Base-by-base conservation (phyloP, 2,113 vertebrate species). In the Atlantisia rogersi region DNA sequence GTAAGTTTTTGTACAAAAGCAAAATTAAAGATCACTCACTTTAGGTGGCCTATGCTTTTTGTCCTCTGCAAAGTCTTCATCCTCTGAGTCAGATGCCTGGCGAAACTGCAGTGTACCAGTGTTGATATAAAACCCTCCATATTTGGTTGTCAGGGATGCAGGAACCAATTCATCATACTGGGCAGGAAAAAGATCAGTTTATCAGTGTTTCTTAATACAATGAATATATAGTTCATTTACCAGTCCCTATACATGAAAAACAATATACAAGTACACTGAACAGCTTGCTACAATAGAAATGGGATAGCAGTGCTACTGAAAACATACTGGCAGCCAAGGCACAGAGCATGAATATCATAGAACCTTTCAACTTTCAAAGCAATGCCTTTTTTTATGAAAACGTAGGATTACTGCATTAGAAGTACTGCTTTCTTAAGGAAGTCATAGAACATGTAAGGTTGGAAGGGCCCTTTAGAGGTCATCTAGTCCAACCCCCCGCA, bases 81-180 rank as follows among this genome's bases (percentile, higher is more conserved):
- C 99, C 95, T 99, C 99, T 2, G 99, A 99, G 74, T 99, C 99
- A 1, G 99, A 99, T 16, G 99, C 98, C 22, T 99, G 97, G 78
- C 99, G 99, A 98, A 99, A 99, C 97, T 99, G 99, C 94, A 99
- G 97, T 2, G 99, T 99, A 44, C 99, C 99, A 20, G 99, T 99
- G 97, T 99, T 99, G 97, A 99, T 99, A 96, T 99, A 99, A 98
- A 99, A 99, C 25, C 99, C 99, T 95, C 99, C 99, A 4, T 99
- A 99, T 96, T 99, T 99, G 42, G 99, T 99, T 97, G 98, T 99
- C 94, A 99, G 98, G 46, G 99, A 99, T 42, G 99, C 99, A 40
- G 99, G 99, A 63, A 99, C 99, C 94, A 99, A 98, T 98, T 99
- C 99, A 63, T 99, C 99, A 67, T 99, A 98, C 98, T 98, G 88